These are phyloP conservation scores for Dromococcyx pavoninus DNA, from an alignment of 2,797 vertebrate genomes.

Conservation along the genomic window DNA sequence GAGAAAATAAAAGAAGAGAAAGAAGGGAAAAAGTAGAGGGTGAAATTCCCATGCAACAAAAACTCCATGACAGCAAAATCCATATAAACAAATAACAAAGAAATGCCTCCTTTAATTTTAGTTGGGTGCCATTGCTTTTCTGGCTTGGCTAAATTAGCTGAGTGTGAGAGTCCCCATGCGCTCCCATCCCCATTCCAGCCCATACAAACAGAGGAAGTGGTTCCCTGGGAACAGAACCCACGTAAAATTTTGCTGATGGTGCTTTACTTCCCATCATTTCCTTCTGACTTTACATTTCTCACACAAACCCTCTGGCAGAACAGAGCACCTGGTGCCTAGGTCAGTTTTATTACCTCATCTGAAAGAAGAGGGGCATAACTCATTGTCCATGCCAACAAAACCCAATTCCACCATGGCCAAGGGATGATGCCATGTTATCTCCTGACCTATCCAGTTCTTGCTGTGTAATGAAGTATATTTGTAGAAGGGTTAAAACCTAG, in stretches of 20 bases:
- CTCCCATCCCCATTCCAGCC: conserved; percentile 5
- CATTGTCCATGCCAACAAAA: neutral
- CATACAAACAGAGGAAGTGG: conserved; percentile 62
- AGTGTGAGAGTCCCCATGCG: neutral
- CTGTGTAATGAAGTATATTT: neutral
- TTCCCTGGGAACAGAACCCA: conserved; percentile 66
- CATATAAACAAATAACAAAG: conserved; percentile 25
- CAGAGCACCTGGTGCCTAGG: neutral
- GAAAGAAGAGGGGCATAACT: neutral
- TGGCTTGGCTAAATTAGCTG: conserved; percentile 32
- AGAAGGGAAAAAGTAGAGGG: neutral
- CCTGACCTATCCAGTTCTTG: neutral
- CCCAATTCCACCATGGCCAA: neutral
- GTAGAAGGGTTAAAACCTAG: neutral
- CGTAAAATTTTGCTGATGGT: conserved; percentile 42
- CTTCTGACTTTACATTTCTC: conserved; percentile 15
- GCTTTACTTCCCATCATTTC: conserved; percentile 6
- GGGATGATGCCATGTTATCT: accelerated
- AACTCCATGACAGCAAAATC: conserved; percentile 28
- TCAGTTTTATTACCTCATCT: neutral
- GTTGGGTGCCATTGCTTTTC: conserved; percentile 38
- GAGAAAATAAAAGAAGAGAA: neutral
- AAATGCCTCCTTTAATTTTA: neutral
- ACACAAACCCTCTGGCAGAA: neutral
- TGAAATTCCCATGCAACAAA: conserved; percentile 7